Percentiles rank a stretch among this genome's conserved stretches.
These are phyloP conservation scores for Anguilla rostrata DNA, from an alignment of 2,113 vertebrate genomes.

Conservation along the genomic window DNA sequence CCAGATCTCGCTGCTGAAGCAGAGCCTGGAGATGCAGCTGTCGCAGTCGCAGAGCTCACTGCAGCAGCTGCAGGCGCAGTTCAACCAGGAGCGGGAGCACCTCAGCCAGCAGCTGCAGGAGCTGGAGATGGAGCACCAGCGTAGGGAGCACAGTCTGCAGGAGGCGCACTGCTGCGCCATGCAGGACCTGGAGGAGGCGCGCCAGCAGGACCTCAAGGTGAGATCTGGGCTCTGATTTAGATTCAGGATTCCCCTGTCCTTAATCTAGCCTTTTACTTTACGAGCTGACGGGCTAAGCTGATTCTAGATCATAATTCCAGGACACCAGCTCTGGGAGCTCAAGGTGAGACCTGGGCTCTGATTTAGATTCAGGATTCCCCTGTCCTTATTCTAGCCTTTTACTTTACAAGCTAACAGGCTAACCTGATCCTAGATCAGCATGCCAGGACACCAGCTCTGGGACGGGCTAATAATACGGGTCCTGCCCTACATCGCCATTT, in stretches of 20 bases:
- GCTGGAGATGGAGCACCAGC: conserved; percentile 88
- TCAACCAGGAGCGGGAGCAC: conserved; percentile 91
- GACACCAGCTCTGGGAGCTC: conserved; percentile 61
- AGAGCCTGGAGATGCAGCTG: conserved; percentile 97
- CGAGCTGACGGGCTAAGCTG: neutral
- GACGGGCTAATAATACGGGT: too few relatives aligned
- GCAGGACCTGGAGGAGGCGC: conserved; percentile 88
- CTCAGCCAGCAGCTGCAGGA: conserved; percentile 92
- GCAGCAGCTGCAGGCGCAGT: conserved; percentile 94
- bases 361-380: too few relatives aligned
- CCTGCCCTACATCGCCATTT: too few relatives aligned
- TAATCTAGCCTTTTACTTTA: neutral
- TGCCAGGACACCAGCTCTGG: neutral
- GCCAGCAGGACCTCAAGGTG: conserved; percentile 88
- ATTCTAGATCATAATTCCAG: neutral
- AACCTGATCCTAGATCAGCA: neutral
- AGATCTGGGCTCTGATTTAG: neutral
- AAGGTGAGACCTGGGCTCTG: conserved; percentile 38
- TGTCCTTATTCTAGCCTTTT: neutral
- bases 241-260: neutral
- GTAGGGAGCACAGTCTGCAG: conserved; percentile 85
- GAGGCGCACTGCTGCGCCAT: conserved; percentile 87
- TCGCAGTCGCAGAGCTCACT: conserved; percentile 95
- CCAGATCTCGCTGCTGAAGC: conserved; percentile 95
- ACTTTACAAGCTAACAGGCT: neutral